phyloP scores from a whole-genome alignment of 2,113 vertebrate species.

The Paradoxurus hermaphroditus region DNA sequence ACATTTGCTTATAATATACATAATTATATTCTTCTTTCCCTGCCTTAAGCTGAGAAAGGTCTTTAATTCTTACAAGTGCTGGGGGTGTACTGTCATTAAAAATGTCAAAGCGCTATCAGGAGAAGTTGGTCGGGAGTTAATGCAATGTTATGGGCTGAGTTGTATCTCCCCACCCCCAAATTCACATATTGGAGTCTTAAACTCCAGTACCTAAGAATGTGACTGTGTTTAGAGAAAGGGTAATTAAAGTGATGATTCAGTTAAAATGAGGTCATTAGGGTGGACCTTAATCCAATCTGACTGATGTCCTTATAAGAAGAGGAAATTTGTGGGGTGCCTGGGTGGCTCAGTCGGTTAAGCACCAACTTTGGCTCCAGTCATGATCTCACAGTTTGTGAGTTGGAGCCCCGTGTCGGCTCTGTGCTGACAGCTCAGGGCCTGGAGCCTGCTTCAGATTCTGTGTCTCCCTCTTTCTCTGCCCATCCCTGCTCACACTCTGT shows the following conservation, averaged over 20 bases:
- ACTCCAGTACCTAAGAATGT: not conserved
- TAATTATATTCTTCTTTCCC: not conserved
- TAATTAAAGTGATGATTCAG: not conserved
- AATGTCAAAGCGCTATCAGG: not conserved
- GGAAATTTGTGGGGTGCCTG: too few relatives aligned
- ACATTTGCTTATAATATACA: not conserved
- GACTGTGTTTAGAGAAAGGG: not conserved
- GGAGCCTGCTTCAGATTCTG: too few relatives aligned
- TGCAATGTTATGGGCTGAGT: not conserved
- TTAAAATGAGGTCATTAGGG: not conserved
- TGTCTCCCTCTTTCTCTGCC: too few relatives aligned
- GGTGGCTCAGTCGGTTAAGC: too few relatives aligned
- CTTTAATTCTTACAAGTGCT: slow-evolving; percentile 24
- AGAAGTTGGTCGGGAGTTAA: not conserved
- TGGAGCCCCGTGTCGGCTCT: too few relatives aligned
- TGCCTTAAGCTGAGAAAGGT: not conserved
- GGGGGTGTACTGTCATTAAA: not conserved
- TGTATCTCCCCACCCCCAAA: not conserved
- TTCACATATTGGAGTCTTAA: not conserved
- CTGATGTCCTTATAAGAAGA: not conserved
- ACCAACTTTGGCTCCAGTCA: too few relatives aligned
- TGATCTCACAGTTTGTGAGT: too few relatives aligned
- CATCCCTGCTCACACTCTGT: too few relatives aligned
- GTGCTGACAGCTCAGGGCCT: too few relatives aligned
- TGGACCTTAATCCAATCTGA: not conserved